Evolutionary conservation across 92 coral and sea anemone genomes (phyloP).

Genomic region (Epizoanthus fatuus): DNA sequence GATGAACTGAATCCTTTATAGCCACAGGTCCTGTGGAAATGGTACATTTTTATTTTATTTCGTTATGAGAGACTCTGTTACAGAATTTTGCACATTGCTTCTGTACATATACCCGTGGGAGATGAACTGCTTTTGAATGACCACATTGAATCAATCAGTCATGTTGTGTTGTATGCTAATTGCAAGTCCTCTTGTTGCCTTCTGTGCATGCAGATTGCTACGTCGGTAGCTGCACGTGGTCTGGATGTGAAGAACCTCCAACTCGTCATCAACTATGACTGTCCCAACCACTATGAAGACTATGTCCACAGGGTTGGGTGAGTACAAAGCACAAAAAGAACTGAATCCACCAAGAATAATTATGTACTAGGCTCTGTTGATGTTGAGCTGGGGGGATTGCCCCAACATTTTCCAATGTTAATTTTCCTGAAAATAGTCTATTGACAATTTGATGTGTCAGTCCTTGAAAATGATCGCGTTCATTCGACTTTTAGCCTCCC

Average conservation of each 20-base stretch:
- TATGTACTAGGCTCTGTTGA: background rate
- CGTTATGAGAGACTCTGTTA: too few species aligned
- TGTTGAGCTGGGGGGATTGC: too few species aligned
- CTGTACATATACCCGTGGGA: too few species aligned
- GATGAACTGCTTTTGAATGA: too few species aligned
- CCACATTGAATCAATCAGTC: background rate
- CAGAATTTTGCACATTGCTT: too few species aligned
- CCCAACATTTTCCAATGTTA: background rate
- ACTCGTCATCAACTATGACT: constrained; percentile 94
- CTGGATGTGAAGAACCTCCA: constrained; percentile 93
- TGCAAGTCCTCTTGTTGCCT: background rate
- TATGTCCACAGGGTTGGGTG: constrained; percentile 99
- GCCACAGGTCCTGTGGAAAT: too few species aligned
- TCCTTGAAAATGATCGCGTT: too few species aligned
- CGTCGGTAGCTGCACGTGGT: constrained; percentile 99
- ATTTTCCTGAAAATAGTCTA: background rate
- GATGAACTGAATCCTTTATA: too few species aligned
- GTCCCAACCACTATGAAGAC: constrained; percentile 99
- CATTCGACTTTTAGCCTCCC: too few species aligned
- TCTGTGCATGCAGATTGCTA: constrained; percentile 80
- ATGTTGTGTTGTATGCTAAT: background rate
- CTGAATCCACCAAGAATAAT: background rate
- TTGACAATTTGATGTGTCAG: background rate
- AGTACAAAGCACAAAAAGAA: constrained; percentile 13
- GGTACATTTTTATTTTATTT: too few species aligned